phyloP scores from a whole-genome alignment of 2,113 vertebrate genomes.

The Muntiacus muntjak region DNA sequence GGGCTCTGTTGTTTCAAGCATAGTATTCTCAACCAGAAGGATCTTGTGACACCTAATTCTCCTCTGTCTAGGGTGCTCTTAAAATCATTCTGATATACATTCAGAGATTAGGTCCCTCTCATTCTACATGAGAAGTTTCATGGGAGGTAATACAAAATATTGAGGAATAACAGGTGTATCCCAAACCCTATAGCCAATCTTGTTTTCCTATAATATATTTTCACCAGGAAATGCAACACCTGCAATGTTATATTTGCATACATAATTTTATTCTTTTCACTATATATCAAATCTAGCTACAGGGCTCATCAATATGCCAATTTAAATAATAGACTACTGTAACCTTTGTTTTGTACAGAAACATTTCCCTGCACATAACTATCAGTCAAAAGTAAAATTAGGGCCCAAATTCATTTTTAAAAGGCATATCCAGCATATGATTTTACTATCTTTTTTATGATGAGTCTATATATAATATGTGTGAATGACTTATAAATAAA shows the following conservation, averaged over 20 bases:
- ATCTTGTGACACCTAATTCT: not conserved
- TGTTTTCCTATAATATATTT: not conserved
- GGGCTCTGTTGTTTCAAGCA: not conserved
- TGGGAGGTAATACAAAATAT: not conserved
- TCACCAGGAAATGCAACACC: slow-evolving; percentile 18
- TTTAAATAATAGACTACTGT: slow-evolving; percentile 46
- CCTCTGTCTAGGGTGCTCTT: not conserved
- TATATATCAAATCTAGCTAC: slow-evolving; percentile 15
- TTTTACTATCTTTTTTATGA: slow-evolving; percentile 36
- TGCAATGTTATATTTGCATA: slow-evolving; percentile 34
- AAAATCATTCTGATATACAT: not conserved
- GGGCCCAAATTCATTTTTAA: slow-evolving; percentile 43
- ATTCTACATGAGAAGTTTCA: not conserved
- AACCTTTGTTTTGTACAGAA: slow-evolving; percentile 16
- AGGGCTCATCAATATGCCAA: slow-evolving; percentile 10
- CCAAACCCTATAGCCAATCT: not conserved
- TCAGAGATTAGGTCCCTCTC: not conserved
- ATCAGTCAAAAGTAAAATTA: slow-evolving; percentile 59
- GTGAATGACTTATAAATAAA: slow-evolving; percentile 57
- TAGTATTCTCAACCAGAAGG: not conserved
- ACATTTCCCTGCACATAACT: slow-evolving; percentile 5
- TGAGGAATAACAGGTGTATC: not conserved
- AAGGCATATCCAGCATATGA: not conserved
- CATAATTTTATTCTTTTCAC: slow-evolving; percentile 48
- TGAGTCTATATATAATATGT: not conserved